A percentile compares a stretch with the other conserved stretches of the same genome.
Conservation (phyloP, 2,888 invertebrate genomes). For the Nycteola revayana region DNA sequence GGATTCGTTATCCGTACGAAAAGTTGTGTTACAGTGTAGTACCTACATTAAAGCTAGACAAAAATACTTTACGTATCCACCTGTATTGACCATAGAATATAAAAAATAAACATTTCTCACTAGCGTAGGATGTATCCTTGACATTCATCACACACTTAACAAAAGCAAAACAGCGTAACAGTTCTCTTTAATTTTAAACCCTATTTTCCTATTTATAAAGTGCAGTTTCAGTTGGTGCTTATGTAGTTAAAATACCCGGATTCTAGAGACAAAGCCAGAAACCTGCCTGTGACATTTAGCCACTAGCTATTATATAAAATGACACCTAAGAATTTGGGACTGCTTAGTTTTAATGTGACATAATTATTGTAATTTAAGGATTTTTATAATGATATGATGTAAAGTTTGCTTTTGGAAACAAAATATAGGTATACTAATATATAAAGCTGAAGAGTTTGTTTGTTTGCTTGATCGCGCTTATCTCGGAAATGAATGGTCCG, state of each 20-base stretch:
- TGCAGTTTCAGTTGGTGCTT: conserved; percentile 10
- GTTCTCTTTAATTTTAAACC: conserved; percentile 9
- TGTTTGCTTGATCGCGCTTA: too few species aligned
- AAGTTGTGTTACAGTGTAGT: too few species aligned
- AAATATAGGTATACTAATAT: too few species aligned
- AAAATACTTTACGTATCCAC: conserved; percentile 9
- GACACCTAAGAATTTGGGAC: conserved; percentile 31
- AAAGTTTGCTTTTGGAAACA: too few species aligned
- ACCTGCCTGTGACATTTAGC: conserved; percentile 29
- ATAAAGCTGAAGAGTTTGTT: too few species aligned
- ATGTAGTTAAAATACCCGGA: conserved; percentile 39
- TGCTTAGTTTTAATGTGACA: conserved; percentile 22
- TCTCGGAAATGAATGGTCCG: too few species aligned
- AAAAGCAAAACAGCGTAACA: conserved; percentile 25
- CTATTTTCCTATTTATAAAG: conserved; percentile 13
- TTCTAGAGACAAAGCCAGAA: conserved; percentile 28
- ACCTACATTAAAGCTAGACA: too few species aligned
- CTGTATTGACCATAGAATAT: conserved; percentile 10
- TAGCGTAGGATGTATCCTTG: conserved; percentile 52
- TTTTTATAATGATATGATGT: too few species aligned
- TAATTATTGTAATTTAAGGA: too few species aligned
- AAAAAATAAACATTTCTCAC: conserved; percentile 25
- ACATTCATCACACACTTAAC: conserved; percentile 46
- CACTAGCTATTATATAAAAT: conserved; percentile 16
- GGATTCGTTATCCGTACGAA: too few species aligned